Conservation (phyloP, 35 echinoderm and acorn worm species). For the Ophiothrix spiculata region DNA sequence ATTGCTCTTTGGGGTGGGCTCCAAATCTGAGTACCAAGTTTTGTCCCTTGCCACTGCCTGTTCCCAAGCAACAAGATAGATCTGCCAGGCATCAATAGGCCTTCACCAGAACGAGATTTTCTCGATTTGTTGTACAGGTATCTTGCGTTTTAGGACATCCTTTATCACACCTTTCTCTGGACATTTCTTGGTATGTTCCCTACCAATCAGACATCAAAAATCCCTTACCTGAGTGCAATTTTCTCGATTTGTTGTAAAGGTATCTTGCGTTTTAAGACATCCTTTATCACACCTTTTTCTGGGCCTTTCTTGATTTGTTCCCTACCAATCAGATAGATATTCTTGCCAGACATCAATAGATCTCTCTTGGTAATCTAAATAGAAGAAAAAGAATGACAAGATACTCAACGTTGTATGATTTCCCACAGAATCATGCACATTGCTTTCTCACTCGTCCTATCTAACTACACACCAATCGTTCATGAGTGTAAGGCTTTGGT, state of each 20-base stretch:
- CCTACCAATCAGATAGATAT: conserved; percentile 94
- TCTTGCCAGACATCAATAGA: conserved; percentile 62
- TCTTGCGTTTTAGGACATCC: conserved; percentile 85
- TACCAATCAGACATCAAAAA: conserved; percentile 71
- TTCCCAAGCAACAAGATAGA: neutral
- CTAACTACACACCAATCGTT: too few relatives aligned
- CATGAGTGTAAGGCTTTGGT: too few relatives aligned
- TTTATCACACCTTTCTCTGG: conserved; percentile 87
- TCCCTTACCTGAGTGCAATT: conserved; percentile 84
- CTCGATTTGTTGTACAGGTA: conserved; percentile 61
- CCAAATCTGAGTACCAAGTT: too few relatives aligned
- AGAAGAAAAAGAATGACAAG: too few relatives aligned
- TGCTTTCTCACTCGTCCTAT: too few relatives aligned
- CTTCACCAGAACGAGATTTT: conserved; percentile 87
- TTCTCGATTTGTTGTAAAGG: conserved; percentile 62
- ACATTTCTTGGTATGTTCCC: conserved; percentile 71
- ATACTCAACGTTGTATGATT: too few relatives aligned
- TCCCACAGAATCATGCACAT: too few relatives aligned
- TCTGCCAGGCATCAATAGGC: neutral
- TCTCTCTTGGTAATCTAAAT: conserved; percentile 92
- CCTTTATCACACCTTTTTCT: conserved; percentile 78
- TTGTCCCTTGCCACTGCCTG: too few relatives aligned
- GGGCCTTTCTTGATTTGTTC: conserved; percentile 76
- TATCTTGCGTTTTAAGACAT: conserved; percentile 86
- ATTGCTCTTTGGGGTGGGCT: too few relatives aligned